Conservation (phyloP, 2,797 vertebrate species). For the Syngnathus acus region DNA sequence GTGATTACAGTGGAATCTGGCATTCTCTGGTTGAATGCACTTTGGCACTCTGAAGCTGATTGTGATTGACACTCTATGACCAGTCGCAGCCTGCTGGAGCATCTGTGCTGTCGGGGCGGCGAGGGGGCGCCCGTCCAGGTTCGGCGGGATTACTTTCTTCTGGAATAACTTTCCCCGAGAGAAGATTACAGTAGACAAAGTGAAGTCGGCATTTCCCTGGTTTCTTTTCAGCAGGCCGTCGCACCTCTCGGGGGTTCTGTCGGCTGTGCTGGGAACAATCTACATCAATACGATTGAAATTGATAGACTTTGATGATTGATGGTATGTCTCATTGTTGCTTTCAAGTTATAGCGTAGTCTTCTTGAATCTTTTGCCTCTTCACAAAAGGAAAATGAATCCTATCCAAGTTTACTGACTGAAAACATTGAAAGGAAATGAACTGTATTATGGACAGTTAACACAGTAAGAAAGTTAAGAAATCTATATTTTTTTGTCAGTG, state of each 20-base stretch:
- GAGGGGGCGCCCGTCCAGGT: constrained; percentile 34
- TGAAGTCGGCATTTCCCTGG: constrained; percentile 2
- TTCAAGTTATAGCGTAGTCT: neutral
- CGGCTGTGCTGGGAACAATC: neutral
- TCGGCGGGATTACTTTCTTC: constrained; percentile 44
- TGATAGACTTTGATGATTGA: constrained; percentile 2
- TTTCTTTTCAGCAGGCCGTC: neutral
- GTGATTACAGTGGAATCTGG: constrained; percentile 60
- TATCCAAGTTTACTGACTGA: neutral
- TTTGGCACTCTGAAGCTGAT: constrained; percentile 57
- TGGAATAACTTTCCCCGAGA: constrained; percentile 47
- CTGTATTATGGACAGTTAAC: neutral
- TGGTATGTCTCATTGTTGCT: neutral
- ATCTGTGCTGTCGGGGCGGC: constrained; percentile 51
- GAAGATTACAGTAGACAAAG: constrained; percentile 45
- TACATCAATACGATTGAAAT: neutral
- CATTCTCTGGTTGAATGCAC: constrained; percentile 63
- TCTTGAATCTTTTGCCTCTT: neutral
- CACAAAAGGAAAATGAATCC: neutral
- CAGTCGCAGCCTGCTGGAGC: constrained; percentile 50
- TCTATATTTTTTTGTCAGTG: neutral
- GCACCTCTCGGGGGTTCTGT: neutral
- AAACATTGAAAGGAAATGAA: neutral
- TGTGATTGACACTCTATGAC: constrained; percentile 64
- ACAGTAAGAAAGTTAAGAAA: neutral